Evolutionary conservation across 2,888 invertebrate genomes (phyloP).

Genomic region (Drosophila infuscata): DNA sequence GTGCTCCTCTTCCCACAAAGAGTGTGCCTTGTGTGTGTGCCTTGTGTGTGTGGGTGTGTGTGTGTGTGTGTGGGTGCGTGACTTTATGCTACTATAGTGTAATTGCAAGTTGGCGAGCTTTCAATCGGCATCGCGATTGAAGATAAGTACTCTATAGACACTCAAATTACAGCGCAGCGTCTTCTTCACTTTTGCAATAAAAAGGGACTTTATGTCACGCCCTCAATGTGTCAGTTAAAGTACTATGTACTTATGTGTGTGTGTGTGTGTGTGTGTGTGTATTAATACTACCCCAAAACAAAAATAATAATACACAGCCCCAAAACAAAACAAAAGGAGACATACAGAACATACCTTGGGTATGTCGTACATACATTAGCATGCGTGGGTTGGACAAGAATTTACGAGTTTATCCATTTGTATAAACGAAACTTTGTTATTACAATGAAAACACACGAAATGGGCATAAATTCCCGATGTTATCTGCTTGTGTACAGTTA

Average conservation of each 20-base stretch:
- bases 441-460: constrained; percentile 59
- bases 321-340: background rate
- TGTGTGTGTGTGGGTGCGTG: constrained; percentile 49
- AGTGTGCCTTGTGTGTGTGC: background rate
- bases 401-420: constrained; percentile 59
- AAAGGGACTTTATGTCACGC: constrained; percentile 66
- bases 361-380: constrained; percentile 19
- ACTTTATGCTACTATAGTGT: constrained; percentile 56
- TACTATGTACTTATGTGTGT: background rate
- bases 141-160: constrained; percentile 69
- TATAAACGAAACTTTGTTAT: constrained; percentile 64
- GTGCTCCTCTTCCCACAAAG: constrained; percentile 43
- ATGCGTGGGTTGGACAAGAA: constrained; percentile 44
- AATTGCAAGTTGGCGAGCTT: constrained; percentile 69
- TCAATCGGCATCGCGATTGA: constrained; percentile 53
- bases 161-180: constrained; percentile 70
- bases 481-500: constrained; percentile 44
- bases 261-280: constrained; percentile 6
- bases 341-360: background rate
- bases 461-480: constrained; percentile 58
- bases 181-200: constrained; percentile 53
- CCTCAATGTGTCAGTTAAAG: constrained; percentile 40
- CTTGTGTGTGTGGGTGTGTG: background rate
- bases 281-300: background rate
- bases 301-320: constrained; percentile 21